These are phyloP conservation scores for Andricus grossulariae DNA, from an alignment of 1,140 invertebrate species.

Conservation along the genomic window DNA sequence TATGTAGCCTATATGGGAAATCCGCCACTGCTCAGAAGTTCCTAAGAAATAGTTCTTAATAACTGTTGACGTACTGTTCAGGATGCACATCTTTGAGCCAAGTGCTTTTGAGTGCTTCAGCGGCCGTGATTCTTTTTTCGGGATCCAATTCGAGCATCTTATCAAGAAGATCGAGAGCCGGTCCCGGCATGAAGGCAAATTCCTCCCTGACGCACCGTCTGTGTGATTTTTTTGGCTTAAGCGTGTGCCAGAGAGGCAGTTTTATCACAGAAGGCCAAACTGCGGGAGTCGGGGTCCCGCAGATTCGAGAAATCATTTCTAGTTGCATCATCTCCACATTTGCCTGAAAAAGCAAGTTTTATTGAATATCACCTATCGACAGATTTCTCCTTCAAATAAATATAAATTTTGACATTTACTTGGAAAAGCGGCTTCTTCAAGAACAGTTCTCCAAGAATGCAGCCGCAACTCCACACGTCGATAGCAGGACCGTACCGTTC, in stretches of 20 bases:
- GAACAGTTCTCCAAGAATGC: constrained; percentile 99
- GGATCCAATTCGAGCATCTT: constrained; percentile 98
- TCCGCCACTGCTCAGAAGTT: too few relatives aligned
- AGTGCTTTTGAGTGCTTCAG: constrained; percentile 93
- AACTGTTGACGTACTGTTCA: constrained; percentile 83
- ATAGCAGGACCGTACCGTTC: constrained; percentile 98
- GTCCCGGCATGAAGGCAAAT: constrained; percentile 92
- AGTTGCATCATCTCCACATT: constrained; percentile 95
- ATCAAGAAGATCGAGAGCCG: constrained; percentile 95
- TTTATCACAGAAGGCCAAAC: constrained; percentile 98
- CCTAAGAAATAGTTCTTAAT: too few relatives aligned
- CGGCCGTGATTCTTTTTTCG: constrained; percentile 93
- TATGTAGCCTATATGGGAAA: too few relatives aligned
- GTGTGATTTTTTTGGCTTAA: constrained; percentile 95
- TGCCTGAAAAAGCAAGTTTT: constrained; percentile 78
- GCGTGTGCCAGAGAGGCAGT: constrained; percentile 92
- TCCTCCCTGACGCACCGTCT: constrained; percentile 93
- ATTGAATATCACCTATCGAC: not conserved
- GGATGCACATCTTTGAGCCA: constrained; percentile 96
- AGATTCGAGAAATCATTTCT: constrained; percentile 95
- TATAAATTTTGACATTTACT: constrained; percentile 71
- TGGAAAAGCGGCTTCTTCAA: constrained; percentile 97
- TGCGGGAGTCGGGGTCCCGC: constrained; percentile 97
- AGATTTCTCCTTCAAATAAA: not conserved
- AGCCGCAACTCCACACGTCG: constrained; percentile 99